Evolutionary conservation across 92 coral and sea anemone species (phyloP), one percentile per base, ranked within the genome.

Genomic region (Actinostola sp.): DNA sequence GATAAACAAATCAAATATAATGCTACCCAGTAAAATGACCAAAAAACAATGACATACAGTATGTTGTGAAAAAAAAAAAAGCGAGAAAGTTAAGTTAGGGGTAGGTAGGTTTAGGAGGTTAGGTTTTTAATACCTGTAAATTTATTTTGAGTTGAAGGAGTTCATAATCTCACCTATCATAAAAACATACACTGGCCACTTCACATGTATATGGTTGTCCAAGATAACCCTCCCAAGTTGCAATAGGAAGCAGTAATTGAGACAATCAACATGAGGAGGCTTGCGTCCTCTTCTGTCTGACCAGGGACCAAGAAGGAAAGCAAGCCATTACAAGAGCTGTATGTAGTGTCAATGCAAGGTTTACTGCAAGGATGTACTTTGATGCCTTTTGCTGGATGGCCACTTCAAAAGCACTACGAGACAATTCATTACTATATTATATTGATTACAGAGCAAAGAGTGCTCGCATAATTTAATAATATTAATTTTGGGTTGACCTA

Each of bases 271-370:
- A 93, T 86, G 43, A 85, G n/a, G 92, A 0, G 88, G 88, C 50
- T 86, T 93, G 14, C 98, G 79, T 31, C 98, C 98, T 39, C 63
- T 83, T 51, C 83, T 90, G 77, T 93, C 98, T 32, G 98, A 93
- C 93, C 94, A 84, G 8, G 90, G 72, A 26, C 96, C 98, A 43
- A 86, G n/a, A n/a, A n/a, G n/a, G 73, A 63, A 93, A 61, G 33
- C 94, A 87, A 1, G 98, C 89, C 31, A 79, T 63, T 21, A 93
- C 43, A 43, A 93, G 80, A 0, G 96, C 92, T 33, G 98, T 92
- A n/a, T n/a, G n/a, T 11, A 93, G 69, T 27, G 94, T 89, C 56
- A 82, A 44, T 31, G 98, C 90, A 77, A 89, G 79, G 51, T 64
- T 88, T 19, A 86, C 81, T 23, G 60, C 68, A 27, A 93, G 76